A percentile compares a stretch with the other conserved stretches of the same genome.
phyloP scores from a whole-genome alignment of 1,140 invertebrate genomes.

The Rhagoletis zephyria region DNA sequence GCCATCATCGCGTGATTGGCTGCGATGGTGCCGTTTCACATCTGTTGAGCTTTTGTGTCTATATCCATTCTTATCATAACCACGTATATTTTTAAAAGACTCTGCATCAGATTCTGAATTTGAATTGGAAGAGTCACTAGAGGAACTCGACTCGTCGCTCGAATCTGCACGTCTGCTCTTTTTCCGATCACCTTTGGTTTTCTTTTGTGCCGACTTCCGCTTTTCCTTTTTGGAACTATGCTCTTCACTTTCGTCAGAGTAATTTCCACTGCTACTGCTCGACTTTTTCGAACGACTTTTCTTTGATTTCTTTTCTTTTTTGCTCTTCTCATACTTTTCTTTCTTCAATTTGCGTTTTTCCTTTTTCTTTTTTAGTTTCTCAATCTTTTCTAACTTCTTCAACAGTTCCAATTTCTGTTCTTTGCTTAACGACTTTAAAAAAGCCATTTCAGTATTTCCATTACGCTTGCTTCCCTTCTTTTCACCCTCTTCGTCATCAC shows the following conservation, averaged over 20 bases:
- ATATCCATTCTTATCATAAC: too few relatives aligned
- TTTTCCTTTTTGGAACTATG: neutral
- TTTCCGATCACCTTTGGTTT: slow-evolving; percentile 56
- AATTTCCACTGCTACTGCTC: slow-evolving; percentile 21
- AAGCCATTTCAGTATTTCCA: slow-evolving; percentile 72
- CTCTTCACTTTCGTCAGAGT: slow-evolving; percentile 55
- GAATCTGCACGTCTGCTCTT: slow-evolving; percentile 26
- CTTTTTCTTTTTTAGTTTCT: slow-evolving; percentile 78
- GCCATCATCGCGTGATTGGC: neutral
- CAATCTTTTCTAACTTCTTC: slow-evolving; percentile 87
- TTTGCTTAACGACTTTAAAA: slow-evolving; percentile 86
- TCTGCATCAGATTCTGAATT: slow-evolving; percentile 57
- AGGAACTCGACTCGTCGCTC: slow-evolving; percentile 54
- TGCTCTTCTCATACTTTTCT: slow-evolving; percentile 33
- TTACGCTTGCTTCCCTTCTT: slow-evolving; percentile 64
- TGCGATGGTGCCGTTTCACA: neutral
- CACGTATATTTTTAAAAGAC: slow-evolving; percentile 4
- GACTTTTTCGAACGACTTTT: slow-evolving; percentile 45
- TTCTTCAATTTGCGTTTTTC: slow-evolving; percentile 64
- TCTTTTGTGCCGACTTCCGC: slow-evolving; percentile 51
- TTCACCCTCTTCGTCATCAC: slow-evolving; percentile 77
- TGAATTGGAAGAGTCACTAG: slow-evolving; percentile 60
- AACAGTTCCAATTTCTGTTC: slow-evolving; percentile 93
- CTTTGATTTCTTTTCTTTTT: slow-evolving; percentile 54
- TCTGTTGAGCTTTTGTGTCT: too few relatives aligned